Evolutionary conservation across 2,797 vertebrate genomes (phyloP).

Genomic region (Oryzias sinensis): DNA sequence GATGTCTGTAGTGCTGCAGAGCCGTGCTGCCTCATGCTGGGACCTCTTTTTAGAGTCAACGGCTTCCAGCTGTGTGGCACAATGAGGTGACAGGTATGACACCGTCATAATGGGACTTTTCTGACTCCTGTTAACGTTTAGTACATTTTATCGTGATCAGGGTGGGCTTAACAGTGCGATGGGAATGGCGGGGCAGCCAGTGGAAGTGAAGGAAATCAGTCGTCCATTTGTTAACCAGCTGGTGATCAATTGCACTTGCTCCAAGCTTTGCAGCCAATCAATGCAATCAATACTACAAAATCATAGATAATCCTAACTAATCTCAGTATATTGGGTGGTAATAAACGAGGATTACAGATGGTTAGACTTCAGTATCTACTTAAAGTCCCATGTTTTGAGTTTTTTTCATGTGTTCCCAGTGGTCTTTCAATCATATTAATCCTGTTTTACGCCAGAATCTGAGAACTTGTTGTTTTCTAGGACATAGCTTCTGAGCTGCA

Average conservation of each 20-base stretch:
- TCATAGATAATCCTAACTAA: slow-evolving; percentile 15
- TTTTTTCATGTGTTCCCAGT: too few species aligned
- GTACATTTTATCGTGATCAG: neutral
- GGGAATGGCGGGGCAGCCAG: neutral
- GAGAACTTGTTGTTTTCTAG: neutral
- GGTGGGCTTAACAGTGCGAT: neutral
- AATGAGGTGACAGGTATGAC: slow-evolving; percentile 39
- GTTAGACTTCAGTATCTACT: neutral
- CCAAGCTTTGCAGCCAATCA: slow-evolving; percentile 5
- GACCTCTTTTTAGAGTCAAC: slow-evolving; percentile 8
- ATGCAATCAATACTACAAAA: slow-evolving; percentile 17
- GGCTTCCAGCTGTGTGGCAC: slow-evolving; percentile 35
- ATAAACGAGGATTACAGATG: neutral
- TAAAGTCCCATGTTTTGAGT: too few species aligned
- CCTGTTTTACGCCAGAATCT: too few species aligned
- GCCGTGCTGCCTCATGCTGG: slow-evolving; percentile 23
- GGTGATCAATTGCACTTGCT: slow-evolving; percentile 11
- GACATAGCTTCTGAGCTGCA: neutral
- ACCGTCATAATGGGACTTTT: slow-evolving; percentile 35
- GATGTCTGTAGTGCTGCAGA: slow-evolving; percentile 18
- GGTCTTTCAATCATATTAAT: too few species aligned
- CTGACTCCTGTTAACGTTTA: slow-evolving; percentile 16
- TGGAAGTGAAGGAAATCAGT: neutral
- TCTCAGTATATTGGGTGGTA: neutral
- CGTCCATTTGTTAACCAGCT: slow-evolving; percentile 30